Evolutionary conservation across 2,888 invertebrate species (phyloP).

Genomic region (Electrophaes corylata): DNA sequence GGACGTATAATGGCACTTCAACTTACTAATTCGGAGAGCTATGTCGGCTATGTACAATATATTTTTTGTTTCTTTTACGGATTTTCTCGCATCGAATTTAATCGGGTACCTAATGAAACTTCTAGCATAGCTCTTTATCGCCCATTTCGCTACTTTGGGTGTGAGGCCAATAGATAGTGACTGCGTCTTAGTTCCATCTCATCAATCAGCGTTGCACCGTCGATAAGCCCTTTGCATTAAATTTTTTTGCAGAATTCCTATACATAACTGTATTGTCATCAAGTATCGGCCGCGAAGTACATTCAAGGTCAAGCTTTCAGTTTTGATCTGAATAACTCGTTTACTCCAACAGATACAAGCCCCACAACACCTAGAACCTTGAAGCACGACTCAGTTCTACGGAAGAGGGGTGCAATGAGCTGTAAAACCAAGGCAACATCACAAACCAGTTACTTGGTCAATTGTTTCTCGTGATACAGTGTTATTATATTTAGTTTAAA

Average conservation of each 20-base stretch:
- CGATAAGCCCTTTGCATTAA: no score
- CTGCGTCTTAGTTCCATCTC: no score
- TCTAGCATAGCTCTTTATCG: no score
- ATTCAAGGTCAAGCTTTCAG: constrained; percentile 61
- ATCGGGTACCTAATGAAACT: no score
- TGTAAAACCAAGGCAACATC: constrained; percentile 39
- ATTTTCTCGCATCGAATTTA: no score
- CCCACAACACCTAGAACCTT: constrained; percentile 46
- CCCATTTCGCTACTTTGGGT: no score
- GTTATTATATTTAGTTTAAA: constrained; percentile 30
- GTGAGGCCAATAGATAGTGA: no score
- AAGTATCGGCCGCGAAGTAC: constrained; percentile 52
- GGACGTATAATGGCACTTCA: no score
- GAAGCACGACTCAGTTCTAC: constrained; percentile 47
- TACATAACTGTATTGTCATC: constrained; percentile 6
- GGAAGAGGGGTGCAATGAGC: constrained; percentile 52
- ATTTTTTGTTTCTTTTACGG: no score
- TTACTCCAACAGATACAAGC: constrained; percentile 68
- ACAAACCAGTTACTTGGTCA: constrained; percentile 36
- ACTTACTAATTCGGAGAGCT: no score
- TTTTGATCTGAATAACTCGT: constrained; percentile 64
- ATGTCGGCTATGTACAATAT: no score
- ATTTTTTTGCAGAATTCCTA: neutral
- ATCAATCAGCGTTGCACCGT: no score
- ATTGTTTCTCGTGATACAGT: constrained; percentile 32